Base-by-base conservation (phyloP, 2,888 invertebrate genomes). In the Cataglyphis albicans region DNA sequence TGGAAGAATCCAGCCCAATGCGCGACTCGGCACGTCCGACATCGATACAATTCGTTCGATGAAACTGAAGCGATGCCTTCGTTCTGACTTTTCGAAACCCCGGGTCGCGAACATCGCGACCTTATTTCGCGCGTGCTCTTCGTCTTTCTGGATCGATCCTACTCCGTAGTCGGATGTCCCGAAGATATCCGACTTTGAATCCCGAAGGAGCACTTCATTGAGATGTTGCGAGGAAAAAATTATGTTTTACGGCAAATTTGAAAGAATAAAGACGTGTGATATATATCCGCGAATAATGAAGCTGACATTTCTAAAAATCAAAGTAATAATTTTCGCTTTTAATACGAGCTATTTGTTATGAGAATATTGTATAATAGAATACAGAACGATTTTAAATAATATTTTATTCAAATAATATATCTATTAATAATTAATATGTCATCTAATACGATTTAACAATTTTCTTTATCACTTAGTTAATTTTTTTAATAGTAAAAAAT, bases 41-140 rank as follows among this genome's bases (percentile, higher is more conserved):
- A 92, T 89, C 91, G 92, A 93, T 92, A 91, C 91, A 91, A 93
- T 92, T 91, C 90, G 87, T 84, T 86, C 86, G 90, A 90, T 91
- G 90, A 91, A 92, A 91, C 88, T 88, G 85, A 82, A 82, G 59
- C 87, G 87, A 82, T 81, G 76, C 88, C 52, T n/a, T 80, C 82
- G n/a, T 18, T 21, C 78, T 84, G 88, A 85, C 78, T 86, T 90
- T 6, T 87, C 83, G 61, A 73, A 73, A 87, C 84, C 83, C 38
- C 73, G 84, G 61, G 29, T 29, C 59, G 81, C 65, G 70, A 18
- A 57, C 61, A 78, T 80, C 84, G 84, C 82, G 76, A 55, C 84
- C 68, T 83, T 81, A 73, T 84, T 85, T 75, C 80, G 55, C 75
- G n/a, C 75, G 18, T 35, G 48, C 32, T 72, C 57, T 73, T 81